Base-by-base conservation (phyloP, 2,888 invertebrate species). In the Eristalis intricaria region DNA sequence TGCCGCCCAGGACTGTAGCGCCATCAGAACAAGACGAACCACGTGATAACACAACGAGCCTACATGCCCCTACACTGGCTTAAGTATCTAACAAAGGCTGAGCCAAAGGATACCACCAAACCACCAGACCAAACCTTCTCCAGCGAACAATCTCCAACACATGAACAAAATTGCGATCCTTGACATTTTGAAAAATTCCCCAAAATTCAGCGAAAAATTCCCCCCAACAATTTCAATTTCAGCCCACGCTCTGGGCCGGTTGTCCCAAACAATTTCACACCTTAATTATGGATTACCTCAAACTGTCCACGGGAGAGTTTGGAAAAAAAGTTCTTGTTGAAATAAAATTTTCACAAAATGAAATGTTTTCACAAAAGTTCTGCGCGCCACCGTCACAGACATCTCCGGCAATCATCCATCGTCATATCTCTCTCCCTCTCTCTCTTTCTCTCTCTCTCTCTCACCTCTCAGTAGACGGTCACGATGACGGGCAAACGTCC, bases 381-480 rank as follows among this genome's bases (percentile, higher is more conserved):
- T 29, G 15, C 60, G 26, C 60, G 23, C 60, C 60, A 26, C 26
- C 60, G 23, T 60, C 60, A 43, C 61, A 50, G 1, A 11, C 64
- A 40, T 64, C 75, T 15, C 26, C 69, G n/a, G 32, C 68, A 69
- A 32, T 43, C 35, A 35, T 32, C 60, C 32, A 23, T 23, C 60
- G 23, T 56, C 50, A 79, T 56, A 69, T 79, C 43, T 4, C 65
- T 43, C 64, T 11, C 56, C 56, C 60, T 29, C 61, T 43, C 75
- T 70, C 35, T 71, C 66, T 32, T 61, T 71, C 70, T 50, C 71
- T 23, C 50, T 76, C 74, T 15, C 1, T 38, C 69, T n/a, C n/a
- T n/a, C n/a, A n/a, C n/a, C n/a, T n/a, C n/a, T n/a, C n/a, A n/a
- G n/a, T n/a, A n/a, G n/a, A n/a, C n/a, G n/a, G 69, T 23, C 73